phyloP scores from a whole-genome alignment of 1,140 invertebrate genomes.

The Octopus bimaculoides region DNA sequence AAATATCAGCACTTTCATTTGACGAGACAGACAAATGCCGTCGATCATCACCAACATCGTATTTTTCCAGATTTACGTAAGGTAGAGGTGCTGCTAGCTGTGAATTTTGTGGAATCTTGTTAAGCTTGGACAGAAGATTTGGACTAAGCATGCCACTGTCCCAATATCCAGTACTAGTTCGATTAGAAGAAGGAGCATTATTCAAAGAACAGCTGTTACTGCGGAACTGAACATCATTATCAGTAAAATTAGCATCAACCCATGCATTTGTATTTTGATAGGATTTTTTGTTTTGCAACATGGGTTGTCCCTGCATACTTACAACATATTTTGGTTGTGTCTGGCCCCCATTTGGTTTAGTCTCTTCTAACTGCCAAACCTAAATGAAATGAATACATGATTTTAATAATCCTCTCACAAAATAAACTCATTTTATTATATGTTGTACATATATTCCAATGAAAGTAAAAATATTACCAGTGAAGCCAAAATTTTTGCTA shows the following conservation, averaged over 20 bases:
- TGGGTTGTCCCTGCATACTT: not conserved
- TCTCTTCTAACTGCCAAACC: constrained; percentile 11
- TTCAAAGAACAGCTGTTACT: constrained; percentile 1
- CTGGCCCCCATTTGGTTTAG: not conserved
- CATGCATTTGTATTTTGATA: not conserved
- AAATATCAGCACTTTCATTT: constrained; percentile 13
- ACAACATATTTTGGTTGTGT: constrained; percentile 6
- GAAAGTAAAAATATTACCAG: too few relatives aligned
- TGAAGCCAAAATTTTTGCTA: too few relatives aligned
- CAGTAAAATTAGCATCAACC: not conserved
- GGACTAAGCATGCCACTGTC: constrained; percentile 30
- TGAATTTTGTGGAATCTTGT: constrained; percentile 40
- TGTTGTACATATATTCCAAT: too few relatives aligned
- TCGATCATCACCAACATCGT: constrained; percentile 39
- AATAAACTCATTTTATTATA: too few relatives aligned
- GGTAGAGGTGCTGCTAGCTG: constrained; percentile 44
- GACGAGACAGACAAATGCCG: constrained; percentile 34
- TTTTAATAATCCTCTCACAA: not conserved
- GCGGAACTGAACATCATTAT: not conserved
- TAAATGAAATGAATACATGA: not conserved
- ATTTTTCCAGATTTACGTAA: constrained; percentile 49
- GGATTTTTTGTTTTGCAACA: not conserved
- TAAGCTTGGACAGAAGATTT: constrained; percentile 41
- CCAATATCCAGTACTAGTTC: constrained; percentile 7
- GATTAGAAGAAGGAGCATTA: not conserved